A percentile compares a stretch with the other conserved stretches of the same genome.
Conservation (phyloP, 2,797 vertebrate genomes). For the Parauchenoglanis ngamensis region DNA sequence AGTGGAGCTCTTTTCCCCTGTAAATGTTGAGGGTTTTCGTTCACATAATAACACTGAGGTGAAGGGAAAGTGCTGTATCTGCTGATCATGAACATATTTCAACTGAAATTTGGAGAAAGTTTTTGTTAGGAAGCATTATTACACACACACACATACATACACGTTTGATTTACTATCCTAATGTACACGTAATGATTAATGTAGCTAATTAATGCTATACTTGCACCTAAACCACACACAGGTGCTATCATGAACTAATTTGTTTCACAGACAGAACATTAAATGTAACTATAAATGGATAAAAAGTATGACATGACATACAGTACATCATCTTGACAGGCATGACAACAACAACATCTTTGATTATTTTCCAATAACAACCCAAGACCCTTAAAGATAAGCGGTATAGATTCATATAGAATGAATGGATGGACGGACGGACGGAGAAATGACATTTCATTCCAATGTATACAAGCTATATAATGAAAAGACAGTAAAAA, state of each 20-base stretch:
- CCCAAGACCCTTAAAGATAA: too few species aligned
- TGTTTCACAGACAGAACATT: background rate
- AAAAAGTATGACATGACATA: background rate
- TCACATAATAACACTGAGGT: constrained; percentile 40
- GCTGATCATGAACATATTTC: background rate
- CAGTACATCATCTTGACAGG: background rate
- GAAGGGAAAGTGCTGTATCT: constrained; percentile 11
- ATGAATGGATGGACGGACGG: too few species aligned
- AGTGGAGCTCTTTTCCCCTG: constrained; percentile 45
- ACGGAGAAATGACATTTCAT: background rate
- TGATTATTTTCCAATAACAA: background rate
- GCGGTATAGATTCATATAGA: too few species aligned
- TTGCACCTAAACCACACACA: background rate
- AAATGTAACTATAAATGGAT: background rate
- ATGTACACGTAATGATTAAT: too few species aligned
- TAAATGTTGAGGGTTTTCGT: constrained; percentile 51
- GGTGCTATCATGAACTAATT: background rate
- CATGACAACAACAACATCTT: background rate
- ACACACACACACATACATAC: background rate
- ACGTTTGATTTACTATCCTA: too few species aligned
- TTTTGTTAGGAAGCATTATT: constrained; percentile 20
- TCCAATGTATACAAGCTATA: background rate
- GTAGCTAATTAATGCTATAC: too few species aligned
- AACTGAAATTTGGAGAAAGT: constrained; percentile 25
- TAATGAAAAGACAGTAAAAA: background rate